These are phyloP conservation scores for Cryptocephalus primarius DNA, from an alignment of 2,888 invertebrate species.

Conservation along the genomic window DNA sequence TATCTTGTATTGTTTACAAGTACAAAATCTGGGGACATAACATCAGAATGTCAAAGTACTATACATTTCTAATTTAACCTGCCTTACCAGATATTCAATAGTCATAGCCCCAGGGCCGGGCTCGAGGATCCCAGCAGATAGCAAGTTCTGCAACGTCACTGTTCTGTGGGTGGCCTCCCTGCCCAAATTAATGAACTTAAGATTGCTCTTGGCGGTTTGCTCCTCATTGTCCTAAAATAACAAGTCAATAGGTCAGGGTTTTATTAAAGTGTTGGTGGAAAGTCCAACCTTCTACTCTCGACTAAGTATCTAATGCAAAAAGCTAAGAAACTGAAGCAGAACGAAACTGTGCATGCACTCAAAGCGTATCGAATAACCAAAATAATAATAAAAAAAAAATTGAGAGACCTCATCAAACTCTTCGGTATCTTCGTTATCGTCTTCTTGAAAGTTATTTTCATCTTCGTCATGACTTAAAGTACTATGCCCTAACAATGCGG, in stretches of 20 bases:
- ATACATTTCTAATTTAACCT: no score
- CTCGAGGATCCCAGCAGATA: slow-evolving; percentile 73
- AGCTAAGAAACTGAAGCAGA: neutral
- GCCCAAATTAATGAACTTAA: no score
- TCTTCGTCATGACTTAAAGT: slow-evolving; percentile 31
- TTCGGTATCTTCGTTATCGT: slow-evolving; percentile 45
- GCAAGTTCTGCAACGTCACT: slow-evolving; percentile 76
- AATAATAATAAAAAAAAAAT: slow-evolving; percentile 1
- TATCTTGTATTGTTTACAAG: neutral
- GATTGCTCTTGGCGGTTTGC: slow-evolving; percentile 24
- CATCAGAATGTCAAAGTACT: no score
- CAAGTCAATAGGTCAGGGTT: neutral
- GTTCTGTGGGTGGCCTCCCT: slow-evolving; percentile 34
- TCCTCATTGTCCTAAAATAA: slow-evolving; percentile 27
- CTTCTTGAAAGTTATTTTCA: slow-evolving; percentile 42
- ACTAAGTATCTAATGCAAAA: neutral
- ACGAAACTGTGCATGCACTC: neutral
- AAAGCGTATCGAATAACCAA: neutral
- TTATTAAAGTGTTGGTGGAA: neutral
- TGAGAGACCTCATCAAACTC: slow-evolving; percentile 44
- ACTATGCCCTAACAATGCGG: slow-evolving; percentile 36
- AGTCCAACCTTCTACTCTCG: neutral
- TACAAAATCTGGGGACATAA: neutral
- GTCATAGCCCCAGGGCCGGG: slow-evolving; percentile 78
- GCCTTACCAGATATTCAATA: slow-evolving; percentile 78